Evolutionary conservation across 2,888 invertebrate species (phyloP), one percentile per base, ranked within the genome.

Genomic region (Ernsta delagoae): DNA sequence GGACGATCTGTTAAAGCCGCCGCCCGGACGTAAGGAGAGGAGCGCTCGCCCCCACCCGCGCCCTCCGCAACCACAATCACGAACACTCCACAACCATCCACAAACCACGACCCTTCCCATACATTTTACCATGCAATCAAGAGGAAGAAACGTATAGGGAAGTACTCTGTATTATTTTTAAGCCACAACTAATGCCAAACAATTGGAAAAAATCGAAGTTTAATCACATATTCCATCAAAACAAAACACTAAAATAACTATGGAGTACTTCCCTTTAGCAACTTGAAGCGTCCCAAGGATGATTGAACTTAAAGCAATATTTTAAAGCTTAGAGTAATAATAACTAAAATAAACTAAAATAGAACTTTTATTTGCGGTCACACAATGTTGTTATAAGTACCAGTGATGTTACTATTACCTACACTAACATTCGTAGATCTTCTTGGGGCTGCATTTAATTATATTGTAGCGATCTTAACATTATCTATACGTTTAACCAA

Each of bases 1-100:
- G 95, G 97, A 97, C 95, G 97, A 97, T 96, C 96, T 97, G 93
- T 96, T 97, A 95, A 96, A 96, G 94, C 96, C 96, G 93, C 95
- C 95, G 94, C 95, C 95, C 90, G 95, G 96, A 96, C 96, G 96
- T 96, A 96, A 96, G 96, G 95, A 91, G 86, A 84, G 91, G 90
- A n/a, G n/a, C n/a, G n/a, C n/a, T n/a, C 89, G 90, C 79, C 53
- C 70, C 66, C 69, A 63, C 66, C 75, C 77, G 76, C 88, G 89
- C 90, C 79, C 86, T 90, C 89, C 89, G 89, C 89, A 84, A 50
- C 11, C 16, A 16, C 16, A 1, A 4, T n/a, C 9, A 16, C 50
- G 39, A 39, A 53, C 24, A 3, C 24, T 4, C 53, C 6, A 8
- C 11, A 11, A 3, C 43, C 43, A 45, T 11, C 4, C 43, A 45